Conservation (phyloP, 2,797 vertebrate genomes). For the Cygnus olor region DNA sequence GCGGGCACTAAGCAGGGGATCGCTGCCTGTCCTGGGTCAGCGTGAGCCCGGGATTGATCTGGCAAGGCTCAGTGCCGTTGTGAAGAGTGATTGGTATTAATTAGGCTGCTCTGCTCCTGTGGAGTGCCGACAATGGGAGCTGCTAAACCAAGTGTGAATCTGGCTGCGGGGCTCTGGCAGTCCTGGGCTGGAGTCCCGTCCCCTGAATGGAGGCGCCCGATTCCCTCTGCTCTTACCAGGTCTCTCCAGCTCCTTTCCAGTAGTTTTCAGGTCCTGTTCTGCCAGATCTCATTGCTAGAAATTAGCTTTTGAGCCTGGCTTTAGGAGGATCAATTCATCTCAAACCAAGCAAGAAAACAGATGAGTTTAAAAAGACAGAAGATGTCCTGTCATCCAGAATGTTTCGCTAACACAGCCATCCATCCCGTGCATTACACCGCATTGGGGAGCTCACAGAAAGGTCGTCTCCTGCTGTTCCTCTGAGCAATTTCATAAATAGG, state of each 20-base stretch:
- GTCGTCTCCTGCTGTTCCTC: neutral
- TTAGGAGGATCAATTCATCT: neutral
- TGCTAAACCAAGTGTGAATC: neutral
- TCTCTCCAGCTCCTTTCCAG: neutral
- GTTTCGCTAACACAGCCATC: accelerated
- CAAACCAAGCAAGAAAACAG: neutral
- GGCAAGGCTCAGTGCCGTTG: neutral
- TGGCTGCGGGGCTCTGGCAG: neutral
- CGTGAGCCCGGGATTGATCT: neutral
- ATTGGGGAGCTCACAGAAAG: neutral
- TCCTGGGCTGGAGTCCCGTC: neutral
- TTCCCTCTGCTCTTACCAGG: neutral
- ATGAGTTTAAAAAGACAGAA: neutral
- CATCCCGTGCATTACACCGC: accelerated
- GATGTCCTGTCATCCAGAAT: neutral
- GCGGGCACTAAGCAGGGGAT: neutral
- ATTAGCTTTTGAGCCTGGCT: neutral
- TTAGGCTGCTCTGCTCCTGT: neutral
- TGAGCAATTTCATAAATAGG: neutral
- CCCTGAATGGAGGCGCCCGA: neutral
- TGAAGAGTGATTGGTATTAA: neutral
- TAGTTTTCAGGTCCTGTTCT: neutral
- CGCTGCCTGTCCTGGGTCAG: slow-evolving; percentile 4
- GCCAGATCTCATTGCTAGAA: neutral
- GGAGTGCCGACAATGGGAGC: neutral